Percentiles rank a stretch among this genome's conserved stretches.
phyloP scores from a whole-genome alignment of 2,797 vertebrate species.

The Tapera naevia region DNA sequence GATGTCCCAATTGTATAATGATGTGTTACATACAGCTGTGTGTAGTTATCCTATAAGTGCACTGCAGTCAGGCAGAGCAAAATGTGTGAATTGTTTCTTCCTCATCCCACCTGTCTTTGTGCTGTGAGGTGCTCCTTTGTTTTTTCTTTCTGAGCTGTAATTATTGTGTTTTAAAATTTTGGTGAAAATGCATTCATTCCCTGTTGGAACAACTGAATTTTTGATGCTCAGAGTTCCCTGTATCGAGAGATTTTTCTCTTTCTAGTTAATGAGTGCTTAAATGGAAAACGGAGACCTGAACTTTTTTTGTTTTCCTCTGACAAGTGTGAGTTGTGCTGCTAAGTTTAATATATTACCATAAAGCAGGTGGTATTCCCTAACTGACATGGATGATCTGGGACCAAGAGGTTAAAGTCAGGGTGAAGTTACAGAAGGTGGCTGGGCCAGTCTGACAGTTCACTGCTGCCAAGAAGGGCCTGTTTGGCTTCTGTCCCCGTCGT shows the following conservation, averaged over 20 bases:
- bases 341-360: background rate
- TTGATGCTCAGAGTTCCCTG: rapidly evolving
- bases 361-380: background rate
- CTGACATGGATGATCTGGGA: background rate
- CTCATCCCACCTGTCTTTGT: background rate
- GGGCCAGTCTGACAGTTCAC: background rate
- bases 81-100: rapidly evolving
- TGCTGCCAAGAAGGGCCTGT: background rate
- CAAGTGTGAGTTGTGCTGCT: background rate
- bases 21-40: background rate
- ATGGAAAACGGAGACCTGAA: background rate
- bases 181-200: background rate
- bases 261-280: background rate
- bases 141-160: background rate
- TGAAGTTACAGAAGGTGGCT: background rate
- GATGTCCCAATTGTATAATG: background rate
- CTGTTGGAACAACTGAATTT: background rate
- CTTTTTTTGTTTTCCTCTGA: background rate
- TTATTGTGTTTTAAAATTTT: background rate
- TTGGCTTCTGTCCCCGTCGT: background rate
- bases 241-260: background rate
- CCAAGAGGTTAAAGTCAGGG: background rate
- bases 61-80: background rate
- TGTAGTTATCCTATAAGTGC: background rate
- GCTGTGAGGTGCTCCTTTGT: background rate